Evolutionary conservation across 1,140 invertebrate genomes (phyloP).

Genomic region (Drosophila melanica): DNA sequence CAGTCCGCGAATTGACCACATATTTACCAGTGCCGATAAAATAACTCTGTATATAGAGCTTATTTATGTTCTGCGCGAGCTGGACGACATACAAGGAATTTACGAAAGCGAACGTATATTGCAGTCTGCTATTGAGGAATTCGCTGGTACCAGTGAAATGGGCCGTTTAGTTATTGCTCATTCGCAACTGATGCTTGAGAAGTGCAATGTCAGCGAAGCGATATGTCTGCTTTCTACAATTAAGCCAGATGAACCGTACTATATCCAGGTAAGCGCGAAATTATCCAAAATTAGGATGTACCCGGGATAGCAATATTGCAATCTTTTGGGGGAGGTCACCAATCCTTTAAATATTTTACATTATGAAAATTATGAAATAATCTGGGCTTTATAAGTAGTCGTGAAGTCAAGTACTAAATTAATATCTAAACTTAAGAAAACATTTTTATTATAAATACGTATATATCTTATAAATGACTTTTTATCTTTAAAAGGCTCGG

Average conservation of each 20-base stretch:
- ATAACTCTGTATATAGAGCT: constrained; percentile 95
- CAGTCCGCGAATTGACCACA: background rate
- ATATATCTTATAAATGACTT: background rate
- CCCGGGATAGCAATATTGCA: too few species aligned
- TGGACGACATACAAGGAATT: constrained; percentile 86
- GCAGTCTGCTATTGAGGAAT: constrained; percentile 91
- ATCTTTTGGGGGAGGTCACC: too few species aligned
- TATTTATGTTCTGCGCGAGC: constrained; percentile 89
- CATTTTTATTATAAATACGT: background rate
- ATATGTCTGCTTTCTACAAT: constrained; percentile 92
- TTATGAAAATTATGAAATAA: too few species aligned
- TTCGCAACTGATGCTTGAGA: constrained; percentile 91
- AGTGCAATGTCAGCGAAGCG: constrained; percentile 92
- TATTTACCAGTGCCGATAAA: constrained; percentile 88
- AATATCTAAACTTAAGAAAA: background rate
- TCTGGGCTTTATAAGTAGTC: too few species aligned
- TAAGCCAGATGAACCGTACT: constrained; percentile 92
- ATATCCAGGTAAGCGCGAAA: constrained; percentile 85
- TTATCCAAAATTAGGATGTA: too few species aligned
- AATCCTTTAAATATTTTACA: too few species aligned
- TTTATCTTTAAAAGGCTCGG: constrained; percentile 88
- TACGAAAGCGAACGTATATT: constrained; percentile 92
- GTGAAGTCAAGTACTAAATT: too few species aligned
- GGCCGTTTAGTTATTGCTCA: constrained; percentile 92
- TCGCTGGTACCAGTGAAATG: constrained; percentile 92